Evolutionary conservation across 2,888 invertebrate genomes (phyloP), one percentile per base, ranked within the genome.

Genomic region (Blastobasis adustella): DNA sequence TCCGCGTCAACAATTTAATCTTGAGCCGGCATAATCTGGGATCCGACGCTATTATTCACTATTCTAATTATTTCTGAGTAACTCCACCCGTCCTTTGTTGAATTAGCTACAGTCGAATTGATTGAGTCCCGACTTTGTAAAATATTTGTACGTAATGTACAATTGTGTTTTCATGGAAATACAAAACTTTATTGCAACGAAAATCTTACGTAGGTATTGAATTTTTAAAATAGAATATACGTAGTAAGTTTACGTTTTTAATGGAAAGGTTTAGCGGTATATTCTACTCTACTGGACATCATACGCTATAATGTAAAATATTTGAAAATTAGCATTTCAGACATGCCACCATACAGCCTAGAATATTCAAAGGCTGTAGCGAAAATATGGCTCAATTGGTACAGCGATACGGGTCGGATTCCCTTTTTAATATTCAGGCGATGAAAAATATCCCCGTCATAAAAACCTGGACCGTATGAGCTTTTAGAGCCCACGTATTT

Each of bases 321-420:
- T 23, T 23, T 23, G 23, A 23, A 23, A 23, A 23, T 23, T 23
- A 23, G 23, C 23, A 23, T 23, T 23, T 23, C 23, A 23, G 23
- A 23, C 23, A 23, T 23, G 23, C 23, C 23, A 44, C 44, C n/a
- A 5, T 42, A 23, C n/a, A 10, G 10, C 6, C n/a, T 85, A 77
- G 76, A 84, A 85, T 83, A 85, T 85, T 84, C 79, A 83, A 76
- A 76, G 77, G 79, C 69, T 65, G 66, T 64, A 73, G 77, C 74
- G 70, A 77, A 84, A 84, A 84, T 82, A 83, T 82, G 74, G 73
- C 73, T 76, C 79, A 81, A 83, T 82, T 79, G 79, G 71, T 64
- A 68, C 66, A 63, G 65, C 75, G 79, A 74, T 71, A 72, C 79
- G 63, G 64, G 66, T 66, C 74, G 78, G 78, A 76, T 80, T 82